phyloP scores from a whole-genome alignment of 2,888 invertebrate genomes.

The Drosophila pegasa region DNA sequence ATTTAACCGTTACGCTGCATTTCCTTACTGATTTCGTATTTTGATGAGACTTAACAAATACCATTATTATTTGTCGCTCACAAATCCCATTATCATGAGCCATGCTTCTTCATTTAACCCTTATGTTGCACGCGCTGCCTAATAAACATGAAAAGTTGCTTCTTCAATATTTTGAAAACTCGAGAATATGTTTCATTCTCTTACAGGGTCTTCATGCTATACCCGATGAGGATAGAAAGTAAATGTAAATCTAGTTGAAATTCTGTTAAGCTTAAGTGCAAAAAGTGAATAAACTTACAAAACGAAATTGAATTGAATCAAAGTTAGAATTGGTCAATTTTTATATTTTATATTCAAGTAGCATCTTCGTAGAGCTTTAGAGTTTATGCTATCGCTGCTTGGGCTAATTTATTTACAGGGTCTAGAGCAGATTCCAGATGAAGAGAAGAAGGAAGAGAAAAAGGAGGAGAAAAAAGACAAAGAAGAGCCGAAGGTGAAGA shows the following conservation, averaged over 20 bases:
- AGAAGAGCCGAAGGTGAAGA: not conserved
- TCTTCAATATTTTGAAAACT: constrained; percentile 23
- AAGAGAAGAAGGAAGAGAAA: constrained; percentile 14
- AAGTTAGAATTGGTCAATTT: constrained; percentile 9
- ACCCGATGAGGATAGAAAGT: constrained; percentile 85
- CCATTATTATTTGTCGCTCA: too few species aligned
- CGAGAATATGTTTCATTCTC: constrained; percentile 40
- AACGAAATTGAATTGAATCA: constrained; percentile 38
- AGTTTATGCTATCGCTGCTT: not conserved
- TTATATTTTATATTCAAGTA: not conserved
- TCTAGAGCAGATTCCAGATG: constrained; percentile 28
- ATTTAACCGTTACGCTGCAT: too few species aligned
- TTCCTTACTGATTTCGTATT: too few species aligned
- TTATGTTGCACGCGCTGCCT: constrained; percentile 5
- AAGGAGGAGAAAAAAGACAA: not conserved
- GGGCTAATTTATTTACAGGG: constrained; percentile 38
- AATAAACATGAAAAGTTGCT: not conserved
- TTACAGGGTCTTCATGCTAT: constrained; percentile 88
- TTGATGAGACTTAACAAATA: too few species aligned
- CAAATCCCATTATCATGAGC: too few species aligned
- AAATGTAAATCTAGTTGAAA: constrained; percentile 63
- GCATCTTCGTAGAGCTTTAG: not conserved
- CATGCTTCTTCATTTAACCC: constrained; percentile 15
- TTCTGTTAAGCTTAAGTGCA: constrained; percentile 70
- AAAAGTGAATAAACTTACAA: constrained; percentile 69